Base-by-base conservation (phyloP, 2,113 vertebrate species). In the Rhinichthys klamathensis region DNA sequence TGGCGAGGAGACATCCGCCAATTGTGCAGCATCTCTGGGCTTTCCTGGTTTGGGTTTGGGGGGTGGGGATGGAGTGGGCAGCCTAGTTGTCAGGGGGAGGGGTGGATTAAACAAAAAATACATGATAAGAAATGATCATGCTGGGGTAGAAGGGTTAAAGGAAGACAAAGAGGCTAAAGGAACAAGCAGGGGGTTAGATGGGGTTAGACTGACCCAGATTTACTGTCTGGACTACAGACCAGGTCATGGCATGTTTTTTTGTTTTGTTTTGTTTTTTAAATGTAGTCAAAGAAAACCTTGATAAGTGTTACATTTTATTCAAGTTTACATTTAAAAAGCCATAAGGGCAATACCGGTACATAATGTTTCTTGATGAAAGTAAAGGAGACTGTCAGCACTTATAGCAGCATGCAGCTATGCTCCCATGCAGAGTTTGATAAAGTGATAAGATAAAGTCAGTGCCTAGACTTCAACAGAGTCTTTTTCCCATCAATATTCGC, bases 91-190 rank as follows among this genome's bases (percentile, higher is more conserved):
- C 72, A 91, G 93, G 93, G 86, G 93, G 92, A 92, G 90, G 93
- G 93, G 92, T 85, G 93, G 92, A 94, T 95, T 95, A 95, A 95
- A 95, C 92, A 94, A 95, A 94, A 94, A 95, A 95, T 94, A 94
- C 94, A 93, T 93, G 94, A 95, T 94, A 94, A 95, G 94, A 94
- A 95, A 94, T 93, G 94, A 94, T 93, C 91, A 90, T 90, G 91
- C 89, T 89, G 90, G 89, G 89, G 90, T 90, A 89, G 89, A 88
- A 89, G 90, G 85, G 92, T n/a, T 89, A 15, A 80, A 82, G 88
- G 90, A 89, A 95, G 93, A 94, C 93, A 95, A 94, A 94, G 93
- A 94, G 92, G 91, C 91, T 92, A 91, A 92, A 90, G 89, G 89
- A 91, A 90, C 41, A 82, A 63, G 88, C 80, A 41, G 84, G 89